Evolutionary conservation across 2,888 invertebrate genomes (phyloP).

Genomic region (Aethes cnicana): DNA sequence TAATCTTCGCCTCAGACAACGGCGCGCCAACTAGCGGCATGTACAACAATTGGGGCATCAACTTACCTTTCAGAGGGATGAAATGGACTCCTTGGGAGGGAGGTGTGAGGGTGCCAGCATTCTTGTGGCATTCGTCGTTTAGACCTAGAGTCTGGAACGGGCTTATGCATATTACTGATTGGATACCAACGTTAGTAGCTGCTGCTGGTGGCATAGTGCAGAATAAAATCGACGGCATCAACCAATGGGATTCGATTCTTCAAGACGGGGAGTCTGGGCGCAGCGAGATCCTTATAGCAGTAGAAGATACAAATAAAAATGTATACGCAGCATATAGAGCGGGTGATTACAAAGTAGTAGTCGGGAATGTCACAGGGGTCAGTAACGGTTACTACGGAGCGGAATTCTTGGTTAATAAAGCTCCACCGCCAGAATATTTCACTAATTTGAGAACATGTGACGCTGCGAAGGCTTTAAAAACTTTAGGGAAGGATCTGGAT

Average conservation of each 20-base stretch:
- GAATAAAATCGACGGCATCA: conserved; percentile 84
- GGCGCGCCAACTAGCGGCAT: conserved; percentile 90
- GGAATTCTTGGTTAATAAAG: conserved; percentile 55
- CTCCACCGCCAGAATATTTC: conserved; percentile 59
- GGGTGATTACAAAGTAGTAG: conserved; percentile 84
- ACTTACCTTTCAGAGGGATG: conserved; percentile 90
- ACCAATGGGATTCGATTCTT: conserved; percentile 86
- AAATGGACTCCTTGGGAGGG: conserved; percentile 94
- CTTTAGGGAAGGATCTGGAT: conserved; percentile 56
- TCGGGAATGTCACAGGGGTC: conserved; percentile 76
- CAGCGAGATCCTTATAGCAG: conserved; percentile 81
- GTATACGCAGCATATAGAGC: conserved; percentile 80
- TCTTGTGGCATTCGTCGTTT: conserved; percentile 84
- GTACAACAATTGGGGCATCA: conserved; percentile 89
- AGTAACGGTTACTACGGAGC: conserved; percentile 66
- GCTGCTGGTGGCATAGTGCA: conserved; percentile 60
- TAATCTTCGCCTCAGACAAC: conserved; percentile 95
- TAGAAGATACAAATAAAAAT: conserved; percentile 78
- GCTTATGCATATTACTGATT: conserved; percentile 91
- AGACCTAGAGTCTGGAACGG: conserved; percentile 84
- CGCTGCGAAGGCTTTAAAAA: conserved; percentile 56
- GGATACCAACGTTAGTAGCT: conserved; percentile 87
- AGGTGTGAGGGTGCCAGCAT: conserved; percentile 88
- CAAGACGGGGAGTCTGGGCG: conserved; percentile 70
- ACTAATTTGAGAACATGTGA: conserved; percentile 52